These are phyloP conservation scores for Selenia dentaria DNA, from an alignment of 2,888 invertebrate genomes.

Conservation along the genomic window DNA sequence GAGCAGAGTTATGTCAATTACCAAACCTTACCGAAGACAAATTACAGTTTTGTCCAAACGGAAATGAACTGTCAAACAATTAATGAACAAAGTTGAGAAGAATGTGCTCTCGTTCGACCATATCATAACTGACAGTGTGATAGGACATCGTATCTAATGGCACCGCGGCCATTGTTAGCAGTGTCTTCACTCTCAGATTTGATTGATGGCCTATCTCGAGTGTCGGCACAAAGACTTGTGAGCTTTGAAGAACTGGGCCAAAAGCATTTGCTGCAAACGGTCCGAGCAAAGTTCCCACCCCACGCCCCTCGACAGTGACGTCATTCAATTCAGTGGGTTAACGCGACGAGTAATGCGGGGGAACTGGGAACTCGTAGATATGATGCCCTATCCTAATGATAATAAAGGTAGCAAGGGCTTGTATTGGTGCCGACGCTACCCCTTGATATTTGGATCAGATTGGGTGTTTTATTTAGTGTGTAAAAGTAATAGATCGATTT, in stretches of 20 bases:
- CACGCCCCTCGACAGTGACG: constrained; percentile 20
- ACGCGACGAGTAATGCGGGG: neutral
- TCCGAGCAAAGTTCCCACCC: neutral
- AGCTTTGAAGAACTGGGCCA: constrained; percentile 19
- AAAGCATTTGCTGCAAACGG: constrained; percentile 13
- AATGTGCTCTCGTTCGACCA: no score
- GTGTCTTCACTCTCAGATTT: constrained; percentile 8
- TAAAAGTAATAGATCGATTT: no score
- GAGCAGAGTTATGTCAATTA: no score
- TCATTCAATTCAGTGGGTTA: constrained; percentile 15
- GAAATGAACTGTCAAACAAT: no score
- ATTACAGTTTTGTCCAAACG: no score
- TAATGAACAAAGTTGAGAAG: no score
- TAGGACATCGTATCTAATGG: neutral
- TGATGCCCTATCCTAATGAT: constrained; percentile 4
- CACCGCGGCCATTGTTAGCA: neutral
- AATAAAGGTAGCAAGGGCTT: no score
- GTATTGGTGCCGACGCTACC: no score
- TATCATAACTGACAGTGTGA: no score
- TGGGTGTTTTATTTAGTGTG: no score
- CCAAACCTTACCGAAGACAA: no score
- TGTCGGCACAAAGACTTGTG: constrained; percentile 18
- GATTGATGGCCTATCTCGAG: constrained; percentile 8
- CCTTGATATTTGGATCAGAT: no score
- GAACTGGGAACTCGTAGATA: neutral